Percentiles rank a stretch among this genome's conserved stretches.
phyloP scores from a whole-genome alignment of 2,797 vertebrate species.

The Bovichtus variegatus region DNA sequence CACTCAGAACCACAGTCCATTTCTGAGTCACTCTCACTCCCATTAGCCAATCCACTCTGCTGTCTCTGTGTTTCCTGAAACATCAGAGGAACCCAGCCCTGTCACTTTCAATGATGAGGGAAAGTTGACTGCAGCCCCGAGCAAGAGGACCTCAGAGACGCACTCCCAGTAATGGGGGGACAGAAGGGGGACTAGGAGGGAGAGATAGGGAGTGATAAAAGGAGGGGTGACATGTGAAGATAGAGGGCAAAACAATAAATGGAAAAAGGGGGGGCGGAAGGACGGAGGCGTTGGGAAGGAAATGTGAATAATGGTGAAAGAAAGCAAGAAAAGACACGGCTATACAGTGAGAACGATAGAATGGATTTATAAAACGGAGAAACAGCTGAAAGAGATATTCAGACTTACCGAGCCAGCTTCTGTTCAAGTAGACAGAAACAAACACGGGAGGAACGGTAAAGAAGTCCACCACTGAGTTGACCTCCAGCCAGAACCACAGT shows the following conservation, averaged over 20 bases:
- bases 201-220: conserved; percentile 54
- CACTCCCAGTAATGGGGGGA: conserved; percentile 64
- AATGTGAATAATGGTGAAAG: neutral
- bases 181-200: conserved; percentile 33
- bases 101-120: conserved; percentile 76
- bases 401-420: conserved; percentile 97
- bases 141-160: conserved; percentile 70
- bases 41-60: conserved; percentile 66
- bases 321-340: neutral
- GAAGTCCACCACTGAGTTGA: conserved; percentile 98
- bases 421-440: conserved; percentile 97
- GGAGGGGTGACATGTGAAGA: conserved; percentile 48
- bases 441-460: conserved; percentile 98
- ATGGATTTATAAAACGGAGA: conserved; percentile 5
- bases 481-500: conserved; percentile 99
- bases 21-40: conserved; percentile 61
- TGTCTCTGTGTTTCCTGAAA: conserved; percentile 67
- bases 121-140: conserved; percentile 74
- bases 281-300: neutral
- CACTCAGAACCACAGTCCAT: conserved; percentile 20
- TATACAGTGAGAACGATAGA: neutral
- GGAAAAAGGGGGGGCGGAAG: conserved; percentile 3
- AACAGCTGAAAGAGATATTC: neutral
- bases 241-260: conserved; percentile 36
- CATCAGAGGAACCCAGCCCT: conserved; percentile 73